phyloP scores from a whole-genome alignment of 2,888 invertebrate species.

The Lepidochitona cinerea region DNA sequence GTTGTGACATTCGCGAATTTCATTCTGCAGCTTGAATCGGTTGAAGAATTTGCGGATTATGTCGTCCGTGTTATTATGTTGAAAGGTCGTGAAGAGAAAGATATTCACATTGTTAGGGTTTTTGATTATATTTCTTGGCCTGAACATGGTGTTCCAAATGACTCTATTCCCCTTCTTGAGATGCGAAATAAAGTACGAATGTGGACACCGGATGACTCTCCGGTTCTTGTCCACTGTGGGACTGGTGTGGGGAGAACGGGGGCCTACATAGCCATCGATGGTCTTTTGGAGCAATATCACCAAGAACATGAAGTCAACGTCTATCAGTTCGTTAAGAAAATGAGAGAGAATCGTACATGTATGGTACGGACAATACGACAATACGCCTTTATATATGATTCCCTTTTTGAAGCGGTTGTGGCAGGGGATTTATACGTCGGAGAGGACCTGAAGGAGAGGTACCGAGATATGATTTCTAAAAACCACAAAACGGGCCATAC shows the following conservation, averaged over 20 bases:
- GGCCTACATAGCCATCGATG: constrained; percentile 67
- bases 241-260: constrained; percentile 68
- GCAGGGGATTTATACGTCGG: constrained; percentile 56
- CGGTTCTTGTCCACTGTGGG: constrained; percentile 68
- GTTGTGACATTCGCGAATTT: constrained; percentile 88
- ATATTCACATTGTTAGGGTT: constrained; percentile 26
- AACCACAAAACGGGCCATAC: constrained; percentile 52
- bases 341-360: constrained; percentile 59
- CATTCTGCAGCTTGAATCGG: constrained; percentile 87
- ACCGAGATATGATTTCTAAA: constrained; percentile 48
- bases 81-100: constrained; percentile 9
- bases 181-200: constrained; percentile 48
- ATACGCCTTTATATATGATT: constrained; percentile 68
- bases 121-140: constrained; percentile 69
- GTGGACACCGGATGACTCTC: constrained; percentile 16
- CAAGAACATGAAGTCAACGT: constrained; percentile 64
- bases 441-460: constrained; percentile 51
- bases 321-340: constrained; percentile 54
- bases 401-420: constrained; percentile 65
- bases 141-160: constrained; percentile 62
- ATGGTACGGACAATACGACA: constrained; percentile 69
- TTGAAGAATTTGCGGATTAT: constrained; percentile 93
- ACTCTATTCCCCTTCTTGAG: constrained; percentile 65
- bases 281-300: constrained; percentile 63
- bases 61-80: constrained; percentile 72